Evolutionary conservation across 2,797 vertebrate species (phyloP).

Genomic region (Vipera ursinii): DNA sequence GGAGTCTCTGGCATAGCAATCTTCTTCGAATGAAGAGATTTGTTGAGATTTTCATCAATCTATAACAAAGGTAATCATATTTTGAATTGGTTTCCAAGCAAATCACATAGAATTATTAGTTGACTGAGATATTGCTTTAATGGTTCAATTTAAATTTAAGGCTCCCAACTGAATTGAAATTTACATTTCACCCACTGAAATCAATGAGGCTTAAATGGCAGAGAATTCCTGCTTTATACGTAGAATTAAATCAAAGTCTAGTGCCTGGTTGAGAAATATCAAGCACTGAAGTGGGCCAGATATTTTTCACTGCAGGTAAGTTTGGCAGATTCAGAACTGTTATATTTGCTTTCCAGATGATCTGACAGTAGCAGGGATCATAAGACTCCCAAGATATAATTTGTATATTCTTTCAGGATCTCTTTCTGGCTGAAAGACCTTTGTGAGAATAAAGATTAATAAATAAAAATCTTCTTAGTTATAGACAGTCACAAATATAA

Average conservation of each 20-base stretch:
- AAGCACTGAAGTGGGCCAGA: not conserved
- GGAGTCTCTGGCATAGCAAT: not conserved
- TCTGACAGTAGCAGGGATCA: not conserved
- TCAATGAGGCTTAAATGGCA: not conserved
- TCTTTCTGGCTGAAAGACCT: not conserved
- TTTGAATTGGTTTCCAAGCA: not conserved
- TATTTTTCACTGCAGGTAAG: not conserved
- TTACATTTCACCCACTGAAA: not conserved
- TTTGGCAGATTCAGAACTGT: not conserved
- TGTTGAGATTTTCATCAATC: constrained; percentile 30
- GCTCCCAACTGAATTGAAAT: not conserved
- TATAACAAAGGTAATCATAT: constrained; percentile 39
- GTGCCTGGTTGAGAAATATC: not conserved
- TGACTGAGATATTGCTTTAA: not conserved
- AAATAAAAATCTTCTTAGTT: not conserved
- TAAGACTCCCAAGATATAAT: not conserved
- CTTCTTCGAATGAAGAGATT: constrained; percentile 19
- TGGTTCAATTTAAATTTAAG: not conserved
- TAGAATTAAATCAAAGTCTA: not conserved
- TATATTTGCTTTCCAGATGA: not conserved
- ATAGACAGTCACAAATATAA: not conserved
- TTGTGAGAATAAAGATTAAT: not conserved
- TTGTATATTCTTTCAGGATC: not conserved
- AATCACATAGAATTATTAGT: not conserved
- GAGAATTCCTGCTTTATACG: not conserved